phyloP scores from a whole-genome alignment of 1,140 invertebrate genomes.

The Caenorhabditis tropicalis region DNA sequence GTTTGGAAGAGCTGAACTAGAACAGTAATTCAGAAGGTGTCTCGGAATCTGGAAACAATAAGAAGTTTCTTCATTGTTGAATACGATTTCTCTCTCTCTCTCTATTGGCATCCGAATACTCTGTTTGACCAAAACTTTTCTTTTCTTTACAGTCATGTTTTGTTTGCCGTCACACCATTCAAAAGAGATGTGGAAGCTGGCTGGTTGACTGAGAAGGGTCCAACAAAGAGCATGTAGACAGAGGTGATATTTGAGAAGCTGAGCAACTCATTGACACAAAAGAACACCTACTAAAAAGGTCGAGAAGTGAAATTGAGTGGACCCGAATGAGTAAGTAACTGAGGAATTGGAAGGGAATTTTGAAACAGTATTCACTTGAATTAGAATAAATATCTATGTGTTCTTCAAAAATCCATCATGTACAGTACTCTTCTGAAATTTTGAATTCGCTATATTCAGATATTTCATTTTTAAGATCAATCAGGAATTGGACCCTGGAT shows the following conservation, averaged over 20 bases:
- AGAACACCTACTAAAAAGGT: constrained; percentile 38
- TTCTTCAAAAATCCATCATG: too few relatives aligned
- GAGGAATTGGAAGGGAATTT: background rate
- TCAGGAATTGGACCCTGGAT: too few relatives aligned
- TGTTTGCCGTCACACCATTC: constrained; percentile 41
- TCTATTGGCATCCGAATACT: background rate
- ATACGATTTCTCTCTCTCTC: too few relatives aligned
- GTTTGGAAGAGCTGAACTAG: too few relatives aligned
- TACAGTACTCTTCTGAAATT: too few relatives aligned
- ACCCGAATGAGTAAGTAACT: too few relatives aligned
- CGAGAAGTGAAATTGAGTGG: background rate
- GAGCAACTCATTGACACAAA: constrained; percentile 36
- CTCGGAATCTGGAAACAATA: too few relatives aligned
- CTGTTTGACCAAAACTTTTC: constrained; percentile 16
- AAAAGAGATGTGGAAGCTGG: constrained; percentile 25
- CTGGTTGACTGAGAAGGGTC: constrained; percentile 29
- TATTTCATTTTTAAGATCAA: too few relatives aligned
- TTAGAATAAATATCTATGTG: too few relatives aligned
- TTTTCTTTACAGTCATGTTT: constrained; percentile 15
- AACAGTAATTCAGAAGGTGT: background rate
- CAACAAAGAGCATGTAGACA: constrained; percentile 44
- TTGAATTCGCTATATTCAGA: too few relatives aligned
- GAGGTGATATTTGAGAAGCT: constrained; percentile 40
- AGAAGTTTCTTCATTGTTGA: too few relatives aligned
- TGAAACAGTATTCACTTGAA: background rate